Base-by-base conservation (phyloP, 2,797 vertebrate genomes). In the Syngnathus acus region DNA sequence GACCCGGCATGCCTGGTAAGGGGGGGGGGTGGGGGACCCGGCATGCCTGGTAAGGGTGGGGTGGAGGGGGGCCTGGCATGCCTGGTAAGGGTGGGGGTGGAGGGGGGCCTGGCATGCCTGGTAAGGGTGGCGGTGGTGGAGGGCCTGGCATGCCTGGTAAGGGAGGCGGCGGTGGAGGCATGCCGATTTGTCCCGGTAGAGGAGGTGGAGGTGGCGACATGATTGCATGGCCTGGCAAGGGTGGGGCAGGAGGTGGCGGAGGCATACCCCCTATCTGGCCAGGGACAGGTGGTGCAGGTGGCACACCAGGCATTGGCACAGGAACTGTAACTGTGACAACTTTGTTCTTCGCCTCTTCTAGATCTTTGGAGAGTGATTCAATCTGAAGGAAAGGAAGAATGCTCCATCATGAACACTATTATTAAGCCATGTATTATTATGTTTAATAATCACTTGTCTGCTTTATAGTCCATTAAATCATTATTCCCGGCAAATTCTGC, bases 341-440 rank as follows among this genome's bases (percentile, higher is more conserved):
- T 87, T 92, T 90, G 10, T 79, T 92, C 82, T 91, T 92, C 57
- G 90, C 87, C 67, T 93, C 92, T 82, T 95, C 89, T 65, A 94
- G 86, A 43, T 95, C 92, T 78, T 93, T 90, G 11, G 89, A 88
- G 43, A 96, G 76, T 67, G 89, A 89, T 64, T 92, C 87, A 76
- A 90, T 79, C 94, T 95, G 76, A 17, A 75, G 5, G 65, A 37
- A 68, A 66, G 66, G 16, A 32, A 19, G 45, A 4, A 70, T 1
- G 39, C 4, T 16, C 26, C 16, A 47, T 38, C 9, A 50, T 51
- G 17, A 64, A 53, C 7, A 14, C 51, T 40, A 58, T 51, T 5
- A 65, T 23, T 4, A 51, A 40, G 65, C 1, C 2, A 51, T 6
- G 37, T 8, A 23, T n/a, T 61, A 26, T 32, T 2, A 54, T 21